Base-by-base conservation (phyloP, 2,113 vertebrate genomes). In the Notiomystis cincta region DNA sequence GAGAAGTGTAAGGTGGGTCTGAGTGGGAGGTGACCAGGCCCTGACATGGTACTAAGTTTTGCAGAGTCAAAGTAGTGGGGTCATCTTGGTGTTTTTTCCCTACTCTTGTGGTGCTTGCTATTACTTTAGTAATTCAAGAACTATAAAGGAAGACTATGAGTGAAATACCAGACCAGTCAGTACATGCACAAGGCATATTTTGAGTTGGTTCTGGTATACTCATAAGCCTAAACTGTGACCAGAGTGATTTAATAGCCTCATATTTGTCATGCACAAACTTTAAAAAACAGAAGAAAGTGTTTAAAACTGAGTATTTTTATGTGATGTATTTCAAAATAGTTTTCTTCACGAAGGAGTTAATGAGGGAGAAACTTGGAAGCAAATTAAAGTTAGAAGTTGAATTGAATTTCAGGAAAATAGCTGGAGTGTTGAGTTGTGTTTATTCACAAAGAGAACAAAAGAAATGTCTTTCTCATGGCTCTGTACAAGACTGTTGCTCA, bases 391-490 rank as follows among this genome's bases (percentile, higher is more conserved):
- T 95, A 62, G 33, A 66, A 92, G 37, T 38, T 93, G 86, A 90
- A 83, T 62, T 86, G 93, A 54, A 70, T 92, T 89, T 93, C 54
- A 83, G 69, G 77, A 77, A 72, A 92, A 94, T 69, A 86, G 35
- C 58, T 53, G 50, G 37, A 90, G 95, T 80, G 82, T 94, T 95
- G 91, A 95, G 80, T 82, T 91, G 51, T 75, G 56, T 92, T 89
- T 95, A 76, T 96, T 96, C 93, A 79, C 48, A 71, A 56, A 72
- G 72, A 92, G 91, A 96, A 95, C 95, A 97, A 96, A 93, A 87
- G 89, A 95, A 91, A 56, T 67, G 27, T 82, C 79, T 96, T 85
- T 90, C 87, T 91, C 51, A 48, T 83, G 93, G 80, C 72, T 84
- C 48, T 75, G 28, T 61, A 11, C 0, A 2, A 73, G 94, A 54